Evolutionary conservation across 1,140 invertebrate species (phyloP), one percentile per base, ranked within the genome.

Genomic region (Magallana gigas): DNA sequence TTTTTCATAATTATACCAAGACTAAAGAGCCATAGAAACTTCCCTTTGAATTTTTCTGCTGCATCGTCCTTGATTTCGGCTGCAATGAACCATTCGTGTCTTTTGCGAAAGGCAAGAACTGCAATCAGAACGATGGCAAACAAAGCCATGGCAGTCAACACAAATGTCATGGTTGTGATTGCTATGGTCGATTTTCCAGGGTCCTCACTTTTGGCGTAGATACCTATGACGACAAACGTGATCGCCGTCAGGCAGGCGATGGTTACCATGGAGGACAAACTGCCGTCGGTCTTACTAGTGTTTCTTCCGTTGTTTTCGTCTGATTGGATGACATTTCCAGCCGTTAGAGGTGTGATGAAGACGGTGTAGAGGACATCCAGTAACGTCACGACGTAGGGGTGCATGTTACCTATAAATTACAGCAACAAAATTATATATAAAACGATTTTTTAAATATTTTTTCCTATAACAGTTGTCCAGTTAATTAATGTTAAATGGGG

Each of bases 181-280:
- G 57, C 58, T 57, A 23, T 29, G 8, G 83, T 84, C 29, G 29
- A 36, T 18, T 84, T 62, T 14, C 56, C 59, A 7, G 48, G 48
- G 11, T 57, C 48, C 36, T 83, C 81, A 58, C 48, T 57, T 56
- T 59, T 59, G 23, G 56, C 83, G 60, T 84, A 84, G 6, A 84
- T 84, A 16, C 83, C 83, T 8, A 84, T 84, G 57, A 84, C 59
- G 12, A 84, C 83, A 36, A 84, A 84, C 2, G 58, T 84, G n/a
- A 84, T 62, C 14, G 83, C 83, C 9, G 83, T 84, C 16, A 84
- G 23, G 29, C 83, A 84, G 8, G 83, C 83, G n/a, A 84, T 84
- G 16, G 83, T 84, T n/a, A 84, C 83, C 83, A 84, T 84, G 18
- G 83, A 84, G 12, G 83, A 57, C 57, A 84, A 58, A 60, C 83